Evolutionary conservation across 2,888 invertebrate species (phyloP), one percentile per base, ranked within the genome.

Genomic region (Nomada flava): DNA sequence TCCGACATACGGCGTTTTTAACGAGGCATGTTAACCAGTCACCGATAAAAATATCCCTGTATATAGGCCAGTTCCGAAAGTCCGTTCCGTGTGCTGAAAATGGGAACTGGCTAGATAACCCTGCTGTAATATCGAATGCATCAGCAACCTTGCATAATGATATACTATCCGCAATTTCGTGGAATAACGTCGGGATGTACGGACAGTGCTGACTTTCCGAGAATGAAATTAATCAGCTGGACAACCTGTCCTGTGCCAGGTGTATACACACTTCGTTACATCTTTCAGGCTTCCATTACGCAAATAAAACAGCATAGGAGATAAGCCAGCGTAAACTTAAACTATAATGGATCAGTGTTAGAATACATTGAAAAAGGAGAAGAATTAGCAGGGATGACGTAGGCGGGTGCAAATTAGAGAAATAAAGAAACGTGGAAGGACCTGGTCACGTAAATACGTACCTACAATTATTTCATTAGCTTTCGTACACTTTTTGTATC

Each of bases 21-120:
- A 73, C 76, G 75, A 77, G 62, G 63, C 73, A 60, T 47, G 79
- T 84, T 81, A 87, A 88, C 84, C 79, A 73, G 85, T 87, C 87
- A 85, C 72, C 79, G 89, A 82, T 84, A 87, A 89, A 89, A 89
- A 89, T 89, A 89, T 73, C 85, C 69, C 59, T 79, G 78, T 82
- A 87, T 85, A 87, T 87, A 77, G 87, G 85, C 69, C 87, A 82
- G 80, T 80, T 63, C 78, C 76, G 57, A 71, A 82, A 79, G 80
- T 71, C 69, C 65, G n/a, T 42, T 23, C 42, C 71, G 57, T 62
- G n/a, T 50, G 20, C 64, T 79, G 53, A 26, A 76, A 80, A 80
- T 7, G 67, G 64, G 59, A 47, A 52, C 60, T 60, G 75, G n/a
- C 9, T 23, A 50, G 62, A 70, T 52, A 68, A 50, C 18, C 52